These are phyloP conservation scores for Melitaea athalia DNA, from an alignment of 2,888 invertebrate species.

Conservation along the genomic window DNA sequence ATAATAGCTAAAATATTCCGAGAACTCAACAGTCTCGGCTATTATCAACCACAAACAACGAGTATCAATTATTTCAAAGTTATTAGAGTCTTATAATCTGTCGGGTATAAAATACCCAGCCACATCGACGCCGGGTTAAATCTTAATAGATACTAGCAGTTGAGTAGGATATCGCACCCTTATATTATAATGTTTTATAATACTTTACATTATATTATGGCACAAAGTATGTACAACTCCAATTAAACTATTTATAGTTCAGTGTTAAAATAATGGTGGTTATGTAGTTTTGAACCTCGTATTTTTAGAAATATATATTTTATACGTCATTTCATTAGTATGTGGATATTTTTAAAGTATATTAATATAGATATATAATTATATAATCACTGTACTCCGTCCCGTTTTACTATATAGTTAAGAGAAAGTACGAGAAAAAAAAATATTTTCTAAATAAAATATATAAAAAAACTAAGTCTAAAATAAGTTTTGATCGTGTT, in stretches of 20 bases:
- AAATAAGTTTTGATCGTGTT: constrained; percentile 43
- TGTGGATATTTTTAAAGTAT: constrained; percentile 54
- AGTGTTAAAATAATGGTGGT: neutral
- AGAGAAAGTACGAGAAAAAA: constrained; percentile 31
- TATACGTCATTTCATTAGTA: constrained; percentile 42
- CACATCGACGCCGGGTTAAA: too few species aligned
- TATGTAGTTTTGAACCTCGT: constrained; percentile 16
- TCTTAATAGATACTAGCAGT: too few species aligned
- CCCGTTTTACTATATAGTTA: constrained; percentile 45
- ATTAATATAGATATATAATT: constrained; percentile 41
- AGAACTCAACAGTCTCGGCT: too few species aligned
- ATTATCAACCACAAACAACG: too few species aligned
- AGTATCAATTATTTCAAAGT: too few species aligned
- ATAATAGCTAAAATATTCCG: too few species aligned
- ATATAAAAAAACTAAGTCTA: constrained; percentile 40
- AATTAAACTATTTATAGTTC: neutral
- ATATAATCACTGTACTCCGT: constrained; percentile 44
- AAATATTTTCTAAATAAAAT: constrained; percentile 47
- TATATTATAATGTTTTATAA: too few species aligned
- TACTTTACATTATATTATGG: too few species aligned
- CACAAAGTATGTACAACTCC: too few species aligned
- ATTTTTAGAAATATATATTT: neutral
- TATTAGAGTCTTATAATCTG: too few species aligned
- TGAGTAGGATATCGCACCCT: too few species aligned
- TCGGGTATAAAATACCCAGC: too few species aligned